Percentiles rank a stretch among this genome's conserved stretches.
Evolutionary conservation across 2,888 invertebrate genomes (phyloP).

Genomic region (Notodonta ziczac): DNA sequence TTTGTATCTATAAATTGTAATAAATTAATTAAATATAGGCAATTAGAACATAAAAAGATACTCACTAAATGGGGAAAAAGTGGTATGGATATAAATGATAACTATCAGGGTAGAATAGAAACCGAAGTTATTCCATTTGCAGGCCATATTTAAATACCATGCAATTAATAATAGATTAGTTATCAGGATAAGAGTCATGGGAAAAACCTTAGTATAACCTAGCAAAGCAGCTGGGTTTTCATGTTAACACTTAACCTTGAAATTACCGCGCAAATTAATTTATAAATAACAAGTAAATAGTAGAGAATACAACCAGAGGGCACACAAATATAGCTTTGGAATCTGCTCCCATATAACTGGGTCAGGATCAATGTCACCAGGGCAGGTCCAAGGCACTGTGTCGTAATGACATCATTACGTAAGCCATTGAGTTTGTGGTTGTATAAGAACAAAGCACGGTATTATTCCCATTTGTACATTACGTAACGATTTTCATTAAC

Average conservation of each 20-base stretch:
- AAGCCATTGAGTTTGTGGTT: slow-evolving; percentile 50
- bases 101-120: too few species aligned
- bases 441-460: slow-evolving; percentile 1
- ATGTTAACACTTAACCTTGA: not conserved
- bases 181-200: not conserved
- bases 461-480: not conserved
- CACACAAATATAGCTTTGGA: slow-evolving; percentile 15
- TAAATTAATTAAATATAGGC: too few species aligned
- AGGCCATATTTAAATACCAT: too few species aligned
- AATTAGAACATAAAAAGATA: too few species aligned
- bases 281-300: not conserved
- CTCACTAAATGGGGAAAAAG: too few species aligned
- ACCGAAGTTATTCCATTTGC: too few species aligned
- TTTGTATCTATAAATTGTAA: slow-evolving; percentile 48
- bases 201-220: not conserved
- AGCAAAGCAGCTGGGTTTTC: not conserved
- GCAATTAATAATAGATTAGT: too few species aligned
- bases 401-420: slow-evolving; percentile 77
- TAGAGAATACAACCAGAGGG: not conserved
- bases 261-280: not conserved
- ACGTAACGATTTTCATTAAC: not conserved
- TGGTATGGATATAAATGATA: too few species aligned
- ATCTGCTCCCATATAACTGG: slow-evolving; percentile 40
- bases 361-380: slow-evolving; percentile 80
- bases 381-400: slow-evolving; percentile 67